Base-by-base conservation (phyloP, 2,113 vertebrate genomes). In the Butorides virescens region DNA sequence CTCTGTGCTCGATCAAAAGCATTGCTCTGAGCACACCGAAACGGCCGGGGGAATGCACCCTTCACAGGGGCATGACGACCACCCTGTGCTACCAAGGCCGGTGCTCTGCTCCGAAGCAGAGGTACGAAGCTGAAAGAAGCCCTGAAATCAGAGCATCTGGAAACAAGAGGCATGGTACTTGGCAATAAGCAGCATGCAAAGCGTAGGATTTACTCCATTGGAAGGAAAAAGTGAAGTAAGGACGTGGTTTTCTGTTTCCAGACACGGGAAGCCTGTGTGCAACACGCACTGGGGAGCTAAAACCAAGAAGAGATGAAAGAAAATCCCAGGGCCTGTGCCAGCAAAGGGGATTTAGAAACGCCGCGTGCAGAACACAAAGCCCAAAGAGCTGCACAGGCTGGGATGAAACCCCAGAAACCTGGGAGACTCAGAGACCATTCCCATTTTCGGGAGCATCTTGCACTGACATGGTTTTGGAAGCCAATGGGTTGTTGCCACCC, bases 11-110 rank as follows among this genome's bases (percentile, higher is more conserved):
- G 29, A 58, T 62, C 82, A 88, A 81, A 91, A 85, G 23, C 85
- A 56, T 53, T 4, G 4, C n/a, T 14, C 39, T 7, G 16, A 65
- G 55, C 75, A 70, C 30, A 13, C 30, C 0, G 42, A 19, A 73
- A n/a, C 1, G 1, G 30, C 6, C 1, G 15, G 42, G 50, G 27
- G 71, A 78, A 87, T 6, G 15, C 27, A 29, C 9, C 2, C 0
- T 9, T 32, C 36, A 22, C 65, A 9, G 2, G 0, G 1, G 0
- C 1, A 14, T 3, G 47, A 29, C 1, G 44, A 42, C 3, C 5
- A 44, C 15, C 37, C 17, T 14, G 29, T 15, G 67, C 26, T 32
- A 25, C 42, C n/a, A 9, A 25, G 30, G 29, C 34, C 34, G 62
- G 47, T 55, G 52, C 46, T 53, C 44, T 72, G 58, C 73, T 73